Evolutionary conservation across 2,888 invertebrate genomes (phyloP), one percentile per base, ranked within the genome.

Genomic region (Perithous albicinctus): DNA sequence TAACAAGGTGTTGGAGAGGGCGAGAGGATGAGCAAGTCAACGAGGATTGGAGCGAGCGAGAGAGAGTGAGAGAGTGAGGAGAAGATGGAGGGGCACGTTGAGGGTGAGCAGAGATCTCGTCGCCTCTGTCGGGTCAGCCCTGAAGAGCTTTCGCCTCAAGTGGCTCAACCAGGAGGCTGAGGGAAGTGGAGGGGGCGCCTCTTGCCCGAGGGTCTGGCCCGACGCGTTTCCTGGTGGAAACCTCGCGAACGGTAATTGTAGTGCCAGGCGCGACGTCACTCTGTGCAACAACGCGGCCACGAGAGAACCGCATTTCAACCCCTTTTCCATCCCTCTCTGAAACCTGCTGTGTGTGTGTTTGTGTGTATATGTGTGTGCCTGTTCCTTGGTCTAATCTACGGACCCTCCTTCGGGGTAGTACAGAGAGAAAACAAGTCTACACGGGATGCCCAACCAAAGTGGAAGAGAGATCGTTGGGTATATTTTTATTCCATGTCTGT

Each of bases 1-100:
- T 92, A 92, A 92, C 92, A 91, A 92, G 90, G 86, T 85, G 84
- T 86, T 87, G 85, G 80, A 86, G 88, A 86, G 89, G 88, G 87
- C 85, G 85, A 80, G 84, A 80, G 82, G 76, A 73, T 69, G 76
- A 73, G 72, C 75, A 41, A 67, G 73, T 61, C 78, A 78, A 61
- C 70, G 59, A 43, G 43, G 75, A 75, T 79, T n/a, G n/a, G n/a
- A n/a, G n/a, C n/a, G n/a, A n/a, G n/a, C n/a, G n/a, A 29, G 78
- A 83, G 80, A 43, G n/a, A 51, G n/a, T 51, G 64, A 29, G 38
- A 32, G 82, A 73, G 76, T 8, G 56, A 61, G 29, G n/a, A 20
- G 63, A 63, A 70, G 72, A 79, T 81, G 87, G 77, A 84, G 87
- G 84, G 86, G 86, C 86, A 67, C 67, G 51, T 26, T n/a, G 26